phyloP scores from a whole-genome alignment of 2,113 vertebrate genomes.

The Pseudopipra pipra region DNA sequence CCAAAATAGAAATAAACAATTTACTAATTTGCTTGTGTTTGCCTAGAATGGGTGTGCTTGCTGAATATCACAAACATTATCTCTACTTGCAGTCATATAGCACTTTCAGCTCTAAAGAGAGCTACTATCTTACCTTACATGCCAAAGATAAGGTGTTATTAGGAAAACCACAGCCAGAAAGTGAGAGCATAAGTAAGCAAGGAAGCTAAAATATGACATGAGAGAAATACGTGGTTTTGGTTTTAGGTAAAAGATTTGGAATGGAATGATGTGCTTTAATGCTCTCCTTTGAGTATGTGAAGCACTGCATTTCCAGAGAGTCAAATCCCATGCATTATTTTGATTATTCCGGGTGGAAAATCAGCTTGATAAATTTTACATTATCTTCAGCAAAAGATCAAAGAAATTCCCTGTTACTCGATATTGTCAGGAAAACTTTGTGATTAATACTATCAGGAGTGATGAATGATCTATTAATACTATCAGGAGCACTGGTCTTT shows the following conservation, averaged over 20 bases:
- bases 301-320: background rate
- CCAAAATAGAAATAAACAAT: constrained; percentile 30
- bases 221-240: background rate
- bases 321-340: background rate
- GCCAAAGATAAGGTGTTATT: constrained; percentile 8
- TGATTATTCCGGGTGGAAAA: constrained; percentile 6
- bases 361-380: background rate
- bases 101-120: constrained; percentile 7
- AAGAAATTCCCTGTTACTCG: background rate
- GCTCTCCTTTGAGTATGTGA: background rate
- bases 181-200: background rate
- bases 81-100: constrained; percentile 5
- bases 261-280: background rate
- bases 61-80: background rate
- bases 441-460: background rate
- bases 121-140: background rate
- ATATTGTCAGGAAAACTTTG: background rate
- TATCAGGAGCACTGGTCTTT: background rate
- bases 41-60: background rate
- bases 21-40: background rate
- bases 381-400: background rate
- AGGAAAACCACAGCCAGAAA: background rate
- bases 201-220: background rate
- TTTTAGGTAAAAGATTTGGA: background rate
- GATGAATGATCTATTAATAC: background rate